phyloP scores from a whole-genome alignment of 2,888 invertebrate species.

The Anorthoa munda region DNA sequence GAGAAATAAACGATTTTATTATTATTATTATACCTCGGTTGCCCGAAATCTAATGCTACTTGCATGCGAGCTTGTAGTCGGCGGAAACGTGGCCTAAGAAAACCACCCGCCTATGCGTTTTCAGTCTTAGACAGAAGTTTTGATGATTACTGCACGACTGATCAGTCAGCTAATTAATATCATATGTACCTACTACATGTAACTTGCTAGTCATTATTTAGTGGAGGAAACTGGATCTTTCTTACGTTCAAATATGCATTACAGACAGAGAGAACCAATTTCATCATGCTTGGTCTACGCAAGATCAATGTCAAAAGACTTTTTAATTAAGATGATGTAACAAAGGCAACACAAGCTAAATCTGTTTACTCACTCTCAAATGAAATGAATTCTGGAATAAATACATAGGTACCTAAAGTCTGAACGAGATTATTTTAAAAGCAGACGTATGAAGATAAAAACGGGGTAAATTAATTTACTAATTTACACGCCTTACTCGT shows the following conservation, averaged over 20 bases:
- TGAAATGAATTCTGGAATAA: neutral
- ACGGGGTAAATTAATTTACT: conserved; percentile 10
- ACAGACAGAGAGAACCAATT: neutral
- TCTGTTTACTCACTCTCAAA: neutral
- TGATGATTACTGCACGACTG: neutral
- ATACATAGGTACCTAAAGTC: neutral
- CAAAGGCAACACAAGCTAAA: neutral
- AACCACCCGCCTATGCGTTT: no score
- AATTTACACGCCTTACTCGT: conserved; percentile 4
- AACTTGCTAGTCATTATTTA: neutral
- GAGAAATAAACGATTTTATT: no score
- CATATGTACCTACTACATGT: neutral
- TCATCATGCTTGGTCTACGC: neutral
- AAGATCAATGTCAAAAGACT: neutral
- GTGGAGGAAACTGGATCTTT: neutral
- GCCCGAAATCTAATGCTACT: no score
- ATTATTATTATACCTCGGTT: no score
- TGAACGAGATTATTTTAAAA: conserved; percentile 8
- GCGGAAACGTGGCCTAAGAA: no score
- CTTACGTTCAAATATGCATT: neutral
- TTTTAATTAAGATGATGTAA: conserved; percentile 9
- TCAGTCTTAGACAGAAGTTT: neutral
- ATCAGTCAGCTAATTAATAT: neutral
- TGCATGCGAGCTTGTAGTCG: no score
- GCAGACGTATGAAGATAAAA: conserved; percentile 15